Evolutionary conservation across 2,113 vertebrate species (phyloP), one percentile per base, ranked within the genome.

Genomic region (Grantiella picta): DNA sequence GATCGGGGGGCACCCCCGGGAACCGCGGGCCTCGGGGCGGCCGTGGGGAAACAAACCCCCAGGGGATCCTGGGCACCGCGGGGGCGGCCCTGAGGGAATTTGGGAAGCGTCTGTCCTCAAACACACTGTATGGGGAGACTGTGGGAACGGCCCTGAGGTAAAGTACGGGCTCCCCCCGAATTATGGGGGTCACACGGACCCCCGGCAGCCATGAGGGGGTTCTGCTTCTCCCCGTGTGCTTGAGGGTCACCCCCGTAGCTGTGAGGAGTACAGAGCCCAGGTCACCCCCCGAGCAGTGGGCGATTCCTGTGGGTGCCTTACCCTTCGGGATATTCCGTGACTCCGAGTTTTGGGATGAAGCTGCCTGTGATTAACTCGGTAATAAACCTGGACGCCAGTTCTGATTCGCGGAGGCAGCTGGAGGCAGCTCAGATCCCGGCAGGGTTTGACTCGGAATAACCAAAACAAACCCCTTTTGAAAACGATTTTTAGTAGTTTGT

Each of bases 391-490:
- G 53, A 57, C 38, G 7, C 42, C 38, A 1, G 9, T 6, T 71
- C n/a, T 52, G 57, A 52, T 76, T 44, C 25, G 0, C n/a, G n/a
- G n/a, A n/a, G n/a, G n/a, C n/a, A n/a, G n/a, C n/a, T n/a, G n/a
- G n/a, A n/a, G n/a, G 3, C 19, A 6, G 33, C 33, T 78, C 66
- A 28, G n/a, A n/a, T 25, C 15, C 15, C 21, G 35, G 19, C 44
- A 45, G 63, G 25, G 17, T 86, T 54, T 18, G 15, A 25, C 38
- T 72, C 1, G 0, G 12, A 76, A 50, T 22, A n/a, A 59, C 18
- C 29, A 12, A 78, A 85, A 40, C 23, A 54, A 73, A 16, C 1
- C 1, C 1, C 2, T 11, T 24, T 50, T 9, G 0, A 1, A 19
- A 53, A 17, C 35, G 0, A 2, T 19, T 45, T 60, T 35, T 2